These are phyloP conservation scores for Stichopus horrens DNA, from an alignment of 53 echinoderm and acorn worm species.

Conservation along the genomic window DNA sequence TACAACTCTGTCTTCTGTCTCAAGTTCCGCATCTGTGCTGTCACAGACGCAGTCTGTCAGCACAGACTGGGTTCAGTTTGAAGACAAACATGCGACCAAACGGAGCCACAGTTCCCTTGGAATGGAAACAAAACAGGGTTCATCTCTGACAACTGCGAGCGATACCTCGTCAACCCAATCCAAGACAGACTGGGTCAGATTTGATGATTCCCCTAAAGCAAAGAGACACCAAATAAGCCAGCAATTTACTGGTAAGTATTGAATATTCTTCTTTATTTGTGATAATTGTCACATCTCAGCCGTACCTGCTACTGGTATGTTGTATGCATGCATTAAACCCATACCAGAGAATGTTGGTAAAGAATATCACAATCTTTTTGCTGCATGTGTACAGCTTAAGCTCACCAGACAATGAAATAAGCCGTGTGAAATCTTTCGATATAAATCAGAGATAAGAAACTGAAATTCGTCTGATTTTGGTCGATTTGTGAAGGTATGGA, in stretches of 20 bases:
- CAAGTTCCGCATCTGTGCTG: not conserved
- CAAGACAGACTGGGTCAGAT: slow-evolving; percentile 22
- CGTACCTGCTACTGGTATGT: too few species aligned
- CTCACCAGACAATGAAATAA: too few species aligned
- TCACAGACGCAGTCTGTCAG: slow-evolving; percentile 28
- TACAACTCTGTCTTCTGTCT: not conserved
- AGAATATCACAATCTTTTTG: too few species aligned
- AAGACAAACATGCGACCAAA: slow-evolving; percentile 37
- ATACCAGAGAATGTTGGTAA: too few species aligned
- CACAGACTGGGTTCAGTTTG: slow-evolving; percentile 50
- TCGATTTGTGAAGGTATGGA: too few species aligned
- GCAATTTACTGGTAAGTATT: slow-evolving; percentile 19
- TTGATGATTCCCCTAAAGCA: slow-evolving; percentile 32
- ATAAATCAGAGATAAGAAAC: too few species aligned
- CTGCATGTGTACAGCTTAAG: too few species aligned
- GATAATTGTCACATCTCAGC: too few species aligned
- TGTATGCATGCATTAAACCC: too few species aligned
- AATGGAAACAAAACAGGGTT: not conserved
- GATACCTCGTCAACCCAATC: slow-evolving; percentile 29
- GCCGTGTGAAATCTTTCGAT: too few species aligned
- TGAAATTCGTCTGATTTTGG: too few species aligned
- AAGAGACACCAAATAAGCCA: slow-evolving; percentile 31
- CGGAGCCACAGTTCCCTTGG: slow-evolving; percentile 5
- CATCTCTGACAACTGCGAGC: not conserved
- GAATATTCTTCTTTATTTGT: too few species aligned